Conservation (phyloP, 1,140 invertebrate genomes). For the Drosophila neocordata region DNA sequence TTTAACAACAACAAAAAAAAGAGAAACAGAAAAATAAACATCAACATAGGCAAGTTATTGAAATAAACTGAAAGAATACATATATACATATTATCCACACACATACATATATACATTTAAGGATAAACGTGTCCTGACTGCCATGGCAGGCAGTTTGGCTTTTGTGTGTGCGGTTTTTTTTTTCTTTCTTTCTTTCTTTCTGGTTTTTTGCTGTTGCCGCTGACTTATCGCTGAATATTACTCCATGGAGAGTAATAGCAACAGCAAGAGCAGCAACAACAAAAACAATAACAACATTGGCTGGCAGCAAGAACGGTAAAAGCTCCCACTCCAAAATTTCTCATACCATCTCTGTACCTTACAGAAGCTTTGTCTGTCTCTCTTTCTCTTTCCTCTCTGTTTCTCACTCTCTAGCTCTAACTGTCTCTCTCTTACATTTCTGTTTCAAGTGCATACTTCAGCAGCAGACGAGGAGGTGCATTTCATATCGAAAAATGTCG, state of each 20-base stretch:
- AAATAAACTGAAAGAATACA: slow-evolving; percentile 58
- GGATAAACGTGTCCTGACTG: slow-evolving; percentile 37
- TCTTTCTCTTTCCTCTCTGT: not conserved
- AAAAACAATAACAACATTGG: slow-evolving; percentile 36
- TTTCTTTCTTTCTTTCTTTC: slow-evolving; percentile 14
- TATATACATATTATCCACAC: slow-evolving; percentile 5
- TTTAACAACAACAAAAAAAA: slow-evolving; percentile 2
- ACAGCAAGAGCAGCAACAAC: slow-evolving; percentile 32
- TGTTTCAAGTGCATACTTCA: slow-evolving; percentile 15
- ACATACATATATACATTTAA: not conserved
- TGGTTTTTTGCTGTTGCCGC: slow-evolving; percentile 31
- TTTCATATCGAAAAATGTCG: slow-evolving; percentile 22
- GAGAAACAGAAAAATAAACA: slow-evolving; percentile 7
- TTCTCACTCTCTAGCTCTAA: not conserved
- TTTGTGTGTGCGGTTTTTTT: slow-evolving; percentile 36
- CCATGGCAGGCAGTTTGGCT: slow-evolving; percentile 14
- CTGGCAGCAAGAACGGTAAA: too few relatives aligned
- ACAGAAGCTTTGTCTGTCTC: not conserved
- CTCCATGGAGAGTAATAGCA: slow-evolving; percentile 70
- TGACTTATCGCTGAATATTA: slow-evolving; percentile 78
- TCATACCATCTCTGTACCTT: slow-evolving; percentile 15
- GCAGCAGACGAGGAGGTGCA: slow-evolving; percentile 13
- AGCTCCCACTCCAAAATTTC: slow-evolving; percentile 13
- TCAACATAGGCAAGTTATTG: slow-evolving; percentile 61
- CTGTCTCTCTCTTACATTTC: not conserved